These are phyloP conservation scores for Drosophila anomelani DNA, from an alignment of 2,888 invertebrate genomes.

Conservation along the genomic window DNA sequence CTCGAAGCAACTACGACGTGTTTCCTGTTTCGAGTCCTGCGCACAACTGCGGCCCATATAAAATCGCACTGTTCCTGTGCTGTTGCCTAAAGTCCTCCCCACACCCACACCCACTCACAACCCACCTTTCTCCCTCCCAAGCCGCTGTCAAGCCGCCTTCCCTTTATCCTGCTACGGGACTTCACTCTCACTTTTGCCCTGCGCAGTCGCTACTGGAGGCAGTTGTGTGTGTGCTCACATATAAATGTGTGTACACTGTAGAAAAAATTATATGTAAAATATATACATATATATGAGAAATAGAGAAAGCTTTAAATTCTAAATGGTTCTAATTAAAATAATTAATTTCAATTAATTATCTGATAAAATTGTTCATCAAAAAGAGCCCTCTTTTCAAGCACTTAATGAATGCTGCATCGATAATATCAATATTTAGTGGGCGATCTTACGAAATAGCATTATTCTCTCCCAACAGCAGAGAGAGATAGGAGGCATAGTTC, in stretches of 20 bases:
- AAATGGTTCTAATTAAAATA: background rate
- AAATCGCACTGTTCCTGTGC: conserved; percentile 19
- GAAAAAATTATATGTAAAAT: background rate
- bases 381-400: background rate
- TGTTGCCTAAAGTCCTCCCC: conserved; percentile 10
- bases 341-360: background rate
- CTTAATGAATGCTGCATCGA: background rate
- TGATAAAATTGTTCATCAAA: background rate
- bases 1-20: conserved; percentile 55
- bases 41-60: conserved; percentile 64
- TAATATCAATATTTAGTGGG: background rate
- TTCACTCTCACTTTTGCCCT: conserved; percentile 46
- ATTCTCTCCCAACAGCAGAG: background rate
- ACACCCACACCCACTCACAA: background rate
- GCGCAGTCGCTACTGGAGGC: conserved; percentile 37
- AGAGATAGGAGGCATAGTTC: conserved; percentile 2
- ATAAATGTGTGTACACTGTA: conserved; percentile 13
- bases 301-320: background rate
- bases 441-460: background rate
- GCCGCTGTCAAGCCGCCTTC: conserved; percentile 5
- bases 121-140: background rate
- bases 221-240: conserved; percentile 8
- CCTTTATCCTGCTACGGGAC: conserved; percentile 12
- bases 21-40: conserved; percentile 62
- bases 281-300: background rate